Evolutionary conservation across 2,888 invertebrate genomes (phyloP).

Genomic region (Aphidoletes aphidimyza): DNA sequence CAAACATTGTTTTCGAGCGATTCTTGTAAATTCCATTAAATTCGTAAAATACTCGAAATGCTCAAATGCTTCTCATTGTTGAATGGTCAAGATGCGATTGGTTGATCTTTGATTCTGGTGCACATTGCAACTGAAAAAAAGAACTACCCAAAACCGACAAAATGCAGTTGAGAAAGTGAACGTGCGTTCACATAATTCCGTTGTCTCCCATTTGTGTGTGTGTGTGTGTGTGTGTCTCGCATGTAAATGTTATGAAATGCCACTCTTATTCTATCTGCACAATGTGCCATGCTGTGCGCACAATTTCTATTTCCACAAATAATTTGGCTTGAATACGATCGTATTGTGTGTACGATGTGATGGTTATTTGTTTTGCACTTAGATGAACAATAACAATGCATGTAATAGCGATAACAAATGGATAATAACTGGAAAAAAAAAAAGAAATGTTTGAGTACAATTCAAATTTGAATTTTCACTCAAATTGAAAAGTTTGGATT

Average conservation of each 20-base stretch:
- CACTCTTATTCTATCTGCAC: too few relatives aligned
- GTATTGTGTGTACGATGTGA: not conserved
- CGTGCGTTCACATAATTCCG: conserved; percentile 30
- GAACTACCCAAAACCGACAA: too few relatives aligned
- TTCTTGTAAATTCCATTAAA: too few relatives aligned
- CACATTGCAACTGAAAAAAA: not conserved
- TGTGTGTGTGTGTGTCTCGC: too few relatives aligned
- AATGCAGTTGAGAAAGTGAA: not conserved
- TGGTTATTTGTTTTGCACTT: conserved; percentile 16
- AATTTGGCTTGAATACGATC: too few relatives aligned
- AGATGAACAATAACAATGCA: conserved; percentile 24
- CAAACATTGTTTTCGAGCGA: too few relatives aligned
- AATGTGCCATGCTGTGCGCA: too few relatives aligned
- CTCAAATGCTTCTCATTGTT: not conserved
- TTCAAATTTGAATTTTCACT: conserved; percentile 38
- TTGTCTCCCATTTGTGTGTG: too few relatives aligned
- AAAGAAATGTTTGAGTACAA: not conserved
- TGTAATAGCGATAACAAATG: not conserved
- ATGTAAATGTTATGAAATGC: conserved; percentile 3
- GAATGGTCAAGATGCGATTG: too few relatives aligned
- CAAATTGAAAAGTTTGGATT: not conserved
- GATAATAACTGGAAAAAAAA: conserved; percentile 2
- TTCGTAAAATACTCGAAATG: too few relatives aligned
- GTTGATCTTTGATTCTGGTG: not conserved
- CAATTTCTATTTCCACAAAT: too few relatives aligned